Evolutionary conservation across 2,113 vertebrate genomes (phyloP).

Genomic region (Meleagris gallopavo): DNA sequence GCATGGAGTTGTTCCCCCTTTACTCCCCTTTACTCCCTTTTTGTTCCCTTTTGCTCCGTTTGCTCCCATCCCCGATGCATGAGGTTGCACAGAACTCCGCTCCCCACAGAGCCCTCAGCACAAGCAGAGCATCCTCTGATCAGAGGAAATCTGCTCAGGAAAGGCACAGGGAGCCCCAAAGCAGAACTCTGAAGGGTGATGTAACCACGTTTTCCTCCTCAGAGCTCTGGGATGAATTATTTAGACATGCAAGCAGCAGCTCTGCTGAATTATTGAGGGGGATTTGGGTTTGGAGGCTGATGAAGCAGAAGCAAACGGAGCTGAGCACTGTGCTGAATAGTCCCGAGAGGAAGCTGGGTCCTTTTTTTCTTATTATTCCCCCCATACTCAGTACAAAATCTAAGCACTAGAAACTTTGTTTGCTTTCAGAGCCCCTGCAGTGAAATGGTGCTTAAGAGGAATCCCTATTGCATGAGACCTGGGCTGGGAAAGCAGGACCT

Average conservation of each 20-base stretch:
- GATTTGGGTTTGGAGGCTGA: conserved; percentile 21
- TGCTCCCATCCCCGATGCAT: not conserved
- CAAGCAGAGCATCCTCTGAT: not conserved
- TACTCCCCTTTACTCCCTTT: not conserved
- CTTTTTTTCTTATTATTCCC: not conserved
- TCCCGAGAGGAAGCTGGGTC: not conserved
- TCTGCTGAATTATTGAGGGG: conserved; percentile 65
- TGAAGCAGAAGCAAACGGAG: conserved; percentile 21
- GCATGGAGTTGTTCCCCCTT: not conserved
- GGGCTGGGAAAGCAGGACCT: not conserved
- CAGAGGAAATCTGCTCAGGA: not conserved
- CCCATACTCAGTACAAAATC: not conserved
- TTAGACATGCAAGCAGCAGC: not conserved
- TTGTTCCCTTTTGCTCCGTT: not conserved
- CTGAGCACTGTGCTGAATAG: not conserved
- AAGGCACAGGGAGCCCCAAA: not conserved
- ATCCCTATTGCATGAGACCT: not conserved
- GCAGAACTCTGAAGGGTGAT: not conserved
- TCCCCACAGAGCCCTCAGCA: not conserved
- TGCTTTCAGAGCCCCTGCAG: not conserved
- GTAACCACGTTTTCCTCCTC: not conserved
- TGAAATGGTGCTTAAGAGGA: not conserved
- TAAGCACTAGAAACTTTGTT: not conserved
- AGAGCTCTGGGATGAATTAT: conserved; percentile 56
- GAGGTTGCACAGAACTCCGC: not conserved